These are phyloP conservation scores for Holotrichia oblita DNA, from an alignment of 1,140 invertebrate species.

Conservation along the genomic window DNA sequence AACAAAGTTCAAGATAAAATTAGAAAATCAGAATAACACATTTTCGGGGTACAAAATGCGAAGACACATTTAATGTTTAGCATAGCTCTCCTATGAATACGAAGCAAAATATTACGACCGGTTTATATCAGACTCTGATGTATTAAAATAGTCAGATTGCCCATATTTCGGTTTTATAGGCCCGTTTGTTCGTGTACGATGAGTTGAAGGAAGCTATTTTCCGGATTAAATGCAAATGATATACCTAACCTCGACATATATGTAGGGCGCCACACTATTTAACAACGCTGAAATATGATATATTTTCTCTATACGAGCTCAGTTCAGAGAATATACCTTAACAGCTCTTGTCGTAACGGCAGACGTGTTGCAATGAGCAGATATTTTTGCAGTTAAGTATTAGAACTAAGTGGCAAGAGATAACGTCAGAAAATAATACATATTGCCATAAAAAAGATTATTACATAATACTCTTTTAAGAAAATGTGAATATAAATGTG, in stretches of 20 bases:
- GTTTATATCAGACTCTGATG: constrained; percentile 25
- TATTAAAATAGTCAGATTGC: constrained; percentile 32
- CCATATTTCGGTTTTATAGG: constrained; percentile 36
- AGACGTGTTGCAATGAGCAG: background rate
- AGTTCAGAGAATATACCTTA: background rate
- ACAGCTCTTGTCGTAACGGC: background rate
- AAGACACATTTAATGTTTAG: constrained; percentile 12
- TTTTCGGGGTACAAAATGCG: background rate
- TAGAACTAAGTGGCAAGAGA: background rate
- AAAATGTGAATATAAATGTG: no score
- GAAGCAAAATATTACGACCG: constrained; percentile 27
- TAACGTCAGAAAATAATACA: constrained; percentile 15
- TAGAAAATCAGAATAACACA: background rate
- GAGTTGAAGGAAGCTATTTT: constrained; percentile 31
- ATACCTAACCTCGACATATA: constrained; percentile 22
- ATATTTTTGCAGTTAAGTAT: constrained; percentile 9
- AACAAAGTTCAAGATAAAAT: background rate
- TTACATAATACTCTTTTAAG: background rate
- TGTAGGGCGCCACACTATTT: background rate
- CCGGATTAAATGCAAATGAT: constrained; percentile 32
- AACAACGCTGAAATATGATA: constrained; percentile 9
- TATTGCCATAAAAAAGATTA: background rate
- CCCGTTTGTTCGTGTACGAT: constrained; percentile 16
- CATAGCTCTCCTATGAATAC: background rate
- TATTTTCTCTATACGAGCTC: background rate